Evolutionary conservation across 2,888 invertebrate species (phyloP), one percentile per base, ranked within the genome.

Genomic region (Athalia cordata): DNA sequence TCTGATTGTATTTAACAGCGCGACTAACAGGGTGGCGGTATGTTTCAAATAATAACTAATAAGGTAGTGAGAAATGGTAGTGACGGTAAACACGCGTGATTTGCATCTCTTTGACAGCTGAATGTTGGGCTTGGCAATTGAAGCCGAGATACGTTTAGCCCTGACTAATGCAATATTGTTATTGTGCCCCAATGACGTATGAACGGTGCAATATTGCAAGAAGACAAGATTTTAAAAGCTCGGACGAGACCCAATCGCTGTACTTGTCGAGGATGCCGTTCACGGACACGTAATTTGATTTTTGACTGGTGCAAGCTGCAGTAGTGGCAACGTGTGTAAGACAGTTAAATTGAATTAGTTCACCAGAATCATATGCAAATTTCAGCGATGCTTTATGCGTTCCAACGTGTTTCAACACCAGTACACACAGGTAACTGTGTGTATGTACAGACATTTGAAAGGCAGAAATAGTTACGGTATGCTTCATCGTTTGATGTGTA

Each of bases 81-180:
- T 43, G 72, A 13, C n/a, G 45, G 52, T 70, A 57, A 66, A n/a
- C 29, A 72, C 45, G 13, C 47, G 59, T 72, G 72, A 72, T 59
- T 59, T 59, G 72, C 72, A 72, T 72, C 72, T 72, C 59, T 72
- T 15, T 72, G 72, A 72, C 72, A 72, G 72, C 9, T 72, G 15
- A 59, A 72, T 72, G 59, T 72, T 72, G 59, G 15, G 59, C n/a
- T 72, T 72, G 72, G 72, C 72, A 72, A 72, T 52, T 55, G 45
- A 45, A 5, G 8, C 45, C 2, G 8, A 45, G n/a, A 29, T 50
- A 7, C 13, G 52, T 13, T 55, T 57, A 70, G 15, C 57, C 59
- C 72, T 59, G 57, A 59, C 57, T 72, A 59, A 57, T 72, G 59
- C 47, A 5, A n/a, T 50, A 59, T 72, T 72, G 47, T 72, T 72